Percentiles rank a stretch among this genome's conserved stretches.
These are phyloP conservation scores for Boloria euphrosyne DNA, from an alignment of 2,888 invertebrate species.

Conservation along the genomic window DNA sequence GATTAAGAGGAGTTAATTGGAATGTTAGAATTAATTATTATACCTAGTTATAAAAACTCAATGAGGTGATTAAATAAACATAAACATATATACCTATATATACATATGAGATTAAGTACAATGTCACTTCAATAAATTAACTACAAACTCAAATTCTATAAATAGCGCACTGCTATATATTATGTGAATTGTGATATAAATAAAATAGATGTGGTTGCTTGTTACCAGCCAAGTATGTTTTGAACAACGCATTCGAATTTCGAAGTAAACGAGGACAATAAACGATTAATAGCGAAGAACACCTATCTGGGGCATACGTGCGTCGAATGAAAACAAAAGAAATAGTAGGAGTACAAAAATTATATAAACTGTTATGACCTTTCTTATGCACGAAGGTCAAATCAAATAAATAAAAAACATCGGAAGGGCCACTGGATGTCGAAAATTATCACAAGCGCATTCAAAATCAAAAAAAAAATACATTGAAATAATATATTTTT, in stretches of 20 bases:
- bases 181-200: too few relatives aligned
- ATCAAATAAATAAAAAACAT: conserved; percentile 32
- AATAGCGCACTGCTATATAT: conserved; percentile 47
- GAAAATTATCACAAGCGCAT: conserved; percentile 1
- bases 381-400: conserved; percentile 66
- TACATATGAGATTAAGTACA: too few relatives aligned
- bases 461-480: conserved; percentile 24
- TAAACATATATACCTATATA: too few relatives aligned
- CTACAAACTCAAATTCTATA: conserved; percentile 47
- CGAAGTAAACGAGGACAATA: conserved; percentile 52
- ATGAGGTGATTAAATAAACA: too few relatives aligned
- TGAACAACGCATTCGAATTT: conserved; percentile 43
- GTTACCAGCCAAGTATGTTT: conserved; percentile 47
- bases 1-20: too few relatives aligned
- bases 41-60: too few relatives aligned
- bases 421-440: conserved; percentile 24
- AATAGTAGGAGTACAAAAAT: conserved; percentile 45
- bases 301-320: conserved; percentile 46
- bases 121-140: conserved; percentile 6
- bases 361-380: conserved; percentile 74
- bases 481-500: conserved; percentile 4
- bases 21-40: too few relatives aligned
- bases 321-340: conserved; percentile 47
- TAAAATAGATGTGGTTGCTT: conserved; percentile 52
- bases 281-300: conserved; percentile 41